Conservation (phyloP, 2,113 vertebrate genomes). For the Puma concolor region DNA sequence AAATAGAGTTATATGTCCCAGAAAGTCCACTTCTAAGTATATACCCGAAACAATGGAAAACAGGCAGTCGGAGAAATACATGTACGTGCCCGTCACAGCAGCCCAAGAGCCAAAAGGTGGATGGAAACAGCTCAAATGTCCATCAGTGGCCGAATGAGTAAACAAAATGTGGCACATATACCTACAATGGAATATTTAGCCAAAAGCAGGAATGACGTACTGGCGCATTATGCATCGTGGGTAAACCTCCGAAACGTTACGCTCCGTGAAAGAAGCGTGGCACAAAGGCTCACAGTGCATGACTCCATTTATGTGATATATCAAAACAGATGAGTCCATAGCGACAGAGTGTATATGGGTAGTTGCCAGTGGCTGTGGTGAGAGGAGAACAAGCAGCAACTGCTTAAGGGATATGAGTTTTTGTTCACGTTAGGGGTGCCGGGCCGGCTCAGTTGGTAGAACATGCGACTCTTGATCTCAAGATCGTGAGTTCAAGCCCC, state of each 20-base stretch:
- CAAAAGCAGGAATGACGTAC: neutral
- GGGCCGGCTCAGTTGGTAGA: neutral
- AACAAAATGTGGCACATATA: neutral
- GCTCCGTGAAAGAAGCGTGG: neutral
- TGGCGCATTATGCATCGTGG: neutral
- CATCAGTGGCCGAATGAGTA: neutral
- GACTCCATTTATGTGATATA: constrained; percentile 6
- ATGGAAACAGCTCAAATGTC: neutral
- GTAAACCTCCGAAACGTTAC: neutral
- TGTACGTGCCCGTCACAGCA: neutral
- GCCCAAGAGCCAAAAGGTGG: neutral
- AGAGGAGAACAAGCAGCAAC: neutral
- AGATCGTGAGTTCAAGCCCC: neutral
- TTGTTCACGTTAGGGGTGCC: neutral
- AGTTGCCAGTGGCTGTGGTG: neutral
- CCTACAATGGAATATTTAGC: neutral
- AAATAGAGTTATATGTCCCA: neutral
- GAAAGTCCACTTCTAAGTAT: neutral
- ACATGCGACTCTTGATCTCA: neutral
- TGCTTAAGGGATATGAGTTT: neutral
- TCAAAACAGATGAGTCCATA: neutral
- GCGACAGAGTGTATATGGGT: neutral
- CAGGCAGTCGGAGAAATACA: neutral
- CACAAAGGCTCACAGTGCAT: neutral
- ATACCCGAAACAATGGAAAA: neutral